Conservation (phyloP, 2,888 invertebrate genomes). For the Platerodrilus igneus region DNA sequence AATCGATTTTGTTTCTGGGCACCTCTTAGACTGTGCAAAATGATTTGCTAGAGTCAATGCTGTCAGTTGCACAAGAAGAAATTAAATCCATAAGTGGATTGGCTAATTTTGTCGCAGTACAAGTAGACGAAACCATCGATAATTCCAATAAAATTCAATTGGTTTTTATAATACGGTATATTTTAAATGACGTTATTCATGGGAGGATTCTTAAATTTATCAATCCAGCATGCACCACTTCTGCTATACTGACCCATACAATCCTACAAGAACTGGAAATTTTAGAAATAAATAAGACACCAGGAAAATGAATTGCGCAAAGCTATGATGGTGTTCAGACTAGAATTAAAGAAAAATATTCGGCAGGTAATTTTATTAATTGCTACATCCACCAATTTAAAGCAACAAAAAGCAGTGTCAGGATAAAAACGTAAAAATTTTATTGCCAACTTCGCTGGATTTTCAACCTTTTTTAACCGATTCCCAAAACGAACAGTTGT, state of each 20-base stretch:
- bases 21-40: slow-evolving; percentile 34
- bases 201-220: slow-evolving; percentile 30
- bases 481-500: not conserved
- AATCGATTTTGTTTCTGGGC: slow-evolving; percentile 32
- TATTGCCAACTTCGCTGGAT: not conserved
- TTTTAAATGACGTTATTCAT: slow-evolving; percentile 22
- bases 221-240: slow-evolving; percentile 15
- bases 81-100: too few species aligned
- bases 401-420: slow-evolving; percentile 2
- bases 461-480: not conserved
- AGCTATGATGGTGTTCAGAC: slow-evolving; percentile 33
- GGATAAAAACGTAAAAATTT: not conserved
- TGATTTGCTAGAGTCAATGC: slow-evolving; percentile 35
- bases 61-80: too few species aligned
- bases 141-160: too few species aligned
- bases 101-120: too few species aligned
- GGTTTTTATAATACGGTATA: too few species aligned
- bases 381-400: slow-evolving; percentile 26
- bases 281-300: slow-evolving; percentile 1
- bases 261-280: slow-evolving; percentile 20
- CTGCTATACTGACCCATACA: slow-evolving; percentile 16
- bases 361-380: slow-evolving; percentile 19
- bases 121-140: too few species aligned
- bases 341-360: slow-evolving; percentile 11
- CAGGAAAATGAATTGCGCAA: slow-evolving; percentile 30